phyloP scores from a whole-genome alignment of 1,140 invertebrate species.

The Bombus breviceps region DNA sequence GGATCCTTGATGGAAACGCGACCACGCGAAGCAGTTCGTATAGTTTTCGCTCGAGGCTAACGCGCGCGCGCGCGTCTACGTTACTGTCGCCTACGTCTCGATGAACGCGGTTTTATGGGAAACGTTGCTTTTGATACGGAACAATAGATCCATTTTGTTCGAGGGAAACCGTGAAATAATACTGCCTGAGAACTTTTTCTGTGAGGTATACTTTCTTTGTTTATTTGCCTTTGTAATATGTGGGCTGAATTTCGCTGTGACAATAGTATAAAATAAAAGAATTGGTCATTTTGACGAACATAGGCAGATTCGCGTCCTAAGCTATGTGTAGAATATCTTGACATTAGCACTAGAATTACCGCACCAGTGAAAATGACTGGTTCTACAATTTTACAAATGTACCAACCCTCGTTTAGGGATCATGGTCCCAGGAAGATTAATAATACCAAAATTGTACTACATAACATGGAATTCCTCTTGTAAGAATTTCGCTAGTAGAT shows the following conservation, averaged over 20 bases:
- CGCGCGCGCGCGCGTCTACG: background rate
- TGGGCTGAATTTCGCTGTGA: too few relatives aligned
- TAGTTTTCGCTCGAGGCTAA: background rate
- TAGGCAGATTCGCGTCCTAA: background rate
- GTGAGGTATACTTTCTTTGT: background rate
- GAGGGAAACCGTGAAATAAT: background rate
- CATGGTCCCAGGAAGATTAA: too few relatives aligned
- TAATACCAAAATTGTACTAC: too few relatives aligned
- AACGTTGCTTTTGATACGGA: background rate
- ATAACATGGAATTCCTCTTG: too few relatives aligned
- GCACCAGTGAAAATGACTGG: too few relatives aligned
- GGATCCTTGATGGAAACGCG: conserved; percentile 19
- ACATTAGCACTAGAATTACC: background rate
- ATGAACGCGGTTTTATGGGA: background rate
- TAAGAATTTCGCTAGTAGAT: too few relatives aligned
- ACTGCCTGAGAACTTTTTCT: background rate
- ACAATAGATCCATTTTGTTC: background rate
- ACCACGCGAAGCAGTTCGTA: background rate
- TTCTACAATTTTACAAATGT: too few relatives aligned
- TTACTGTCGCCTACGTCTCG: too few relatives aligned
- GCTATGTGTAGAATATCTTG: background rate
- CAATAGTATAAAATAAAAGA: too few relatives aligned
- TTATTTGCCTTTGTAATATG: too few relatives aligned
- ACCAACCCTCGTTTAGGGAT: too few relatives aligned
- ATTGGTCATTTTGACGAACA: background rate